Conservation (phyloP, 1,140 invertebrate species). For the Zaprionus vittiger region DNA sequence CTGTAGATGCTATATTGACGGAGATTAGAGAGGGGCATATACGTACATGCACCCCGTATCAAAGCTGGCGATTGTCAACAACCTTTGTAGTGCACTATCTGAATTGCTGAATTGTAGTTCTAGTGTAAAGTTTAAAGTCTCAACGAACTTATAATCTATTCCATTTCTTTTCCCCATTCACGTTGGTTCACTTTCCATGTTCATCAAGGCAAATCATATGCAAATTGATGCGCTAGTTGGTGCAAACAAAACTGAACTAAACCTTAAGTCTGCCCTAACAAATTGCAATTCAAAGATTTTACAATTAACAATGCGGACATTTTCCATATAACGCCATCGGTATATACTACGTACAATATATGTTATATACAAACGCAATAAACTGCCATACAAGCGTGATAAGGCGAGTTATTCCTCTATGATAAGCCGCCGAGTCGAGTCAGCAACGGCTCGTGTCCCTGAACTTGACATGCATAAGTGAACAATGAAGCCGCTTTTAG, state of each 20-base stretch:
- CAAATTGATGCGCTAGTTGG: background rate
- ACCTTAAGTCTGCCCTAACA: background rate
- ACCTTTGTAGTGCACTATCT: background rate
- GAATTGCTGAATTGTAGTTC: background rate
- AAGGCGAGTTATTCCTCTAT: conserved; percentile 4
- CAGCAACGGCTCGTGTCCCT: conserved; percentile 31
- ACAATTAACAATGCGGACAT: background rate
- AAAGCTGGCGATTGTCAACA: background rate
- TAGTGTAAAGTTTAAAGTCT: conserved; percentile 1
- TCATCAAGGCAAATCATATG: background rate
- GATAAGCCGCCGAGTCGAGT: conserved; percentile 25
- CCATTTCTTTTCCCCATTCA: background rate
- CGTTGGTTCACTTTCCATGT: background rate
- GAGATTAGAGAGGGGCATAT: background rate
- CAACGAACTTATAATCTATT: background rate
- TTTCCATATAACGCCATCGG: background rate
- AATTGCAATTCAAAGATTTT: background rate
- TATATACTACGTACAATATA: background rate
- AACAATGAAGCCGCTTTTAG: background rate
- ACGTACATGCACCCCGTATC: background rate
- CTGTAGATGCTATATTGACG: background rate
- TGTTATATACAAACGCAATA: background rate
- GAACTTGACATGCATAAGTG: conserved; percentile 36
- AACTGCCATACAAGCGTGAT: conserved; percentile 10
- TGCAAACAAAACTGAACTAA: background rate